Conservation (phyloP, 2,888 invertebrate genomes). For the Tipula helvola region DNA sequence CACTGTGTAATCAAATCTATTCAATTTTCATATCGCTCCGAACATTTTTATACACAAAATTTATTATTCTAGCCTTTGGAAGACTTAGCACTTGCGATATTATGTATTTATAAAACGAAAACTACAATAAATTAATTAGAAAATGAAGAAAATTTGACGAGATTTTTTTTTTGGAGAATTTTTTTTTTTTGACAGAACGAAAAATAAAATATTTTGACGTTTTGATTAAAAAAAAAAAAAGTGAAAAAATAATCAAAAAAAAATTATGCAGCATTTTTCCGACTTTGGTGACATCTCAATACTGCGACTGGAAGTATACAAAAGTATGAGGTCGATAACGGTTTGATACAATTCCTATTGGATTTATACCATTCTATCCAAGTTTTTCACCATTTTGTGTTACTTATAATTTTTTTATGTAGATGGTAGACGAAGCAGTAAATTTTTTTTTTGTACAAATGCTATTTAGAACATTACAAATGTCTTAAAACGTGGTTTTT, state of each 20-base stretch:
- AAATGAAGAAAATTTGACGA: neutral
- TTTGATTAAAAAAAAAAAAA: neutral
- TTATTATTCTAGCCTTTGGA: neutral
- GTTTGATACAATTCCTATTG: neutral
- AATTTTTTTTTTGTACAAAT: too few relatives aligned
- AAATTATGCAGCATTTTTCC: neutral
- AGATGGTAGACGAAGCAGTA: neutral
- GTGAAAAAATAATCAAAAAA: neutral
- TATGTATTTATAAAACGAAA: neutral
- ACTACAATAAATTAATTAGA: neutral
- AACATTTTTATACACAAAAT: neutral
- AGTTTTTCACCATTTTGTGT: too few relatives aligned
- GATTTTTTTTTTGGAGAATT: neutral
- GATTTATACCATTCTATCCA: too few relatives aligned
- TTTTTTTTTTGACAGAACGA: neutral
- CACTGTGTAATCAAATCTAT: neutral
- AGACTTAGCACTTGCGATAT: neutral
- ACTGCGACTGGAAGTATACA: neutral
- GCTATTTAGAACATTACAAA: neutral
- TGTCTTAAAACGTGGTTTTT: neutral
- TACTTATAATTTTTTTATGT: neutral
- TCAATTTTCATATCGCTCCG: neutral
- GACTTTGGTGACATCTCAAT: neutral
- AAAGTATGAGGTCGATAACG: neutral
- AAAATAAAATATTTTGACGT: constrained; percentile 5